phyloP scores from a whole-genome alignment of 2,888 invertebrate species.

The Hofmannophila pseudospretella region DNA sequence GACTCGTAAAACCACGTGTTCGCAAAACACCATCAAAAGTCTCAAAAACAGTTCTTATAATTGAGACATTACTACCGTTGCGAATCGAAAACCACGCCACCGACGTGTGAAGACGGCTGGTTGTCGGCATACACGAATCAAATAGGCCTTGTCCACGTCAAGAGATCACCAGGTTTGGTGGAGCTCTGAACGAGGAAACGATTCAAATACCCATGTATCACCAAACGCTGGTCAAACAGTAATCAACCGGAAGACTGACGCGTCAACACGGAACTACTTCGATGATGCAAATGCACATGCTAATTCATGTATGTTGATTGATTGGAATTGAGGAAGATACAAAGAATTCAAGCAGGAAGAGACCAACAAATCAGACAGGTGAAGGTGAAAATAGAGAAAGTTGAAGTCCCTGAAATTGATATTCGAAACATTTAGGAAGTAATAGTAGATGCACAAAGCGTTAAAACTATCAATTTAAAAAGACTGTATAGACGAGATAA shows the following conservation, averaged over 20 bases:
- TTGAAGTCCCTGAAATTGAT: too few species aligned
- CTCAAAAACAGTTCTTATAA: background rate
- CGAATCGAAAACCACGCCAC: conserved; percentile 3
- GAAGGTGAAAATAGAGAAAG: background rate
- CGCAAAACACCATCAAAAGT: background rate
- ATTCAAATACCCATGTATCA: too few species aligned
- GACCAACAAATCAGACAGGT: background rate
- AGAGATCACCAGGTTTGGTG: too few species aligned
- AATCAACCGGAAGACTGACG: conserved; percentile 43
- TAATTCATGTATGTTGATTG: conserved; percentile 25
- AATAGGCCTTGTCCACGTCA: background rate
- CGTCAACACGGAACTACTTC: conserved; percentile 34
- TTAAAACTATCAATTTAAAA: too few species aligned
- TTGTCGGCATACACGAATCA: background rate
- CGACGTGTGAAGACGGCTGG: conserved; percentile 4
- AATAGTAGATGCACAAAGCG: too few species aligned
- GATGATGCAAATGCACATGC: conserved; percentile 32
- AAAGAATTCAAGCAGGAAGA: conserved; percentile 15
- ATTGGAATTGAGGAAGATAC: conserved; percentile 20
- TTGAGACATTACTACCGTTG: conserved; percentile 6
- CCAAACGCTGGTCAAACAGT: background rate
- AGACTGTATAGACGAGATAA: too few species aligned
- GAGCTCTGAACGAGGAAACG: too few species aligned
- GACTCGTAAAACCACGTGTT: too few species aligned
- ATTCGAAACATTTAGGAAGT: too few species aligned